A percentile compares a stretch with the other conserved stretches of the same genome.
phyloP scores from a whole-genome alignment of 2,113 vertebrate genomes.

The Centropus unirufus region DNA sequence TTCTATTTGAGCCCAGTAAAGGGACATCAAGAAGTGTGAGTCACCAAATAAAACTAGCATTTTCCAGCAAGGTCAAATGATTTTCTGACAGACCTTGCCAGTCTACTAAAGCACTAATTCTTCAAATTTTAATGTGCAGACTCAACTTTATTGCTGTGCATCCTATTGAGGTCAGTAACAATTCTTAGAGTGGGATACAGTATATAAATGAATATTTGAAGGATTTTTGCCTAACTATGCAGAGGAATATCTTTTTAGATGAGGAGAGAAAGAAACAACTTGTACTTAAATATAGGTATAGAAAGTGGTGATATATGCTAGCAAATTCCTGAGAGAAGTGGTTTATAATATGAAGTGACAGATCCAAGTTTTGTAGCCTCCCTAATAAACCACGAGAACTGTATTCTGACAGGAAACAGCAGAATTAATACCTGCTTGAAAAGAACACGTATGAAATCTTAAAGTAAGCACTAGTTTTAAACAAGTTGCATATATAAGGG shows the following conservation, averaged over 20 bases:
- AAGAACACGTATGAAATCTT: neutral
- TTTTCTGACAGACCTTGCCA: neutral
- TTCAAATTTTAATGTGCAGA: neutral
- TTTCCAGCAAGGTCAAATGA: neutral
- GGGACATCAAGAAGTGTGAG: neutral
- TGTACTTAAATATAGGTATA: neutral
- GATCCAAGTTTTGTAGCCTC: neutral
- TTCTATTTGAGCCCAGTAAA: neutral
- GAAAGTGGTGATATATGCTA: neutral
- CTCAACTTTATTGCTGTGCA: neutral
- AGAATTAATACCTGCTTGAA: neutral
- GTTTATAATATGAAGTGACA: neutral
- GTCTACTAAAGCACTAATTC: neutral
- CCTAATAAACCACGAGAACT: neutral
- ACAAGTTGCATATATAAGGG: neutral
- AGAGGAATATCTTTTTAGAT: neutral
- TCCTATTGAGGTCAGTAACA: neutral
- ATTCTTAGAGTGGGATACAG: neutral
- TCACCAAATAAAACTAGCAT: neutral
- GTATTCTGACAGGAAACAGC: neutral
- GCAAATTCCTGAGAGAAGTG: neutral
- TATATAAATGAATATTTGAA: neutral
- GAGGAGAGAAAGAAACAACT: neutral
- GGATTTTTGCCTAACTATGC: neutral
- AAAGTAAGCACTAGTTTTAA: neutral